Percentiles rank a stretch among this genome's conserved stretches.
Conservation (phyloP, 2,113 vertebrate species). For the Apodemus speciosus region DNA sequence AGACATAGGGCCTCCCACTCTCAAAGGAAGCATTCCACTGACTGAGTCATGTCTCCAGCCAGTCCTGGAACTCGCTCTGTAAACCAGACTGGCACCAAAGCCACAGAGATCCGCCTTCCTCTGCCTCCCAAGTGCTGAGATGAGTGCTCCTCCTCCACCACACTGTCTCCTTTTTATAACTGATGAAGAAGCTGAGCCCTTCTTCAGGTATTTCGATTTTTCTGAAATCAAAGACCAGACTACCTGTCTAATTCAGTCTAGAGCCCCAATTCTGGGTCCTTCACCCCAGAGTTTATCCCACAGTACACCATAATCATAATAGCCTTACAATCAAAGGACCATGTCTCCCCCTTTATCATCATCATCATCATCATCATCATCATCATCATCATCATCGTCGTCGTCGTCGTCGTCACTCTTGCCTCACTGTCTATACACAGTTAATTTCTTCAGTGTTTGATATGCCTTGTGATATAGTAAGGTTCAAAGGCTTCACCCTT, state of each 20-base stretch:
- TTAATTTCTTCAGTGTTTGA: background rate
- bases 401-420: background rate
- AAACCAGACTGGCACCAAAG: background rate
- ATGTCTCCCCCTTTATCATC: background rate
- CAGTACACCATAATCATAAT: background rate
- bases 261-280: background rate
- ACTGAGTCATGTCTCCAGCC: too few species aligned
- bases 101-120: background rate
- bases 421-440: background rate
- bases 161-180: background rate
- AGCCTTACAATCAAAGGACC: background rate
- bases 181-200: background rate
- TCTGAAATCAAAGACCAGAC: background rate
- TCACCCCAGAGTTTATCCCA: rapidly evolving
- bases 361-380: background rate
- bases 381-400: background rate
- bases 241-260: background rate
- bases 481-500: background rate
- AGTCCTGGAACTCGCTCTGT: background rate
- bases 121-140: background rate
- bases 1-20: background rate
- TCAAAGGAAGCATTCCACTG: background rate
- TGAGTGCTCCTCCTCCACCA: background rate
- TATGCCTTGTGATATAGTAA: background rate
- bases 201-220: background rate